phyloP scores from a whole-genome alignment of 1,140 invertebrate species.

The Druon quercuslanigerum region DNA sequence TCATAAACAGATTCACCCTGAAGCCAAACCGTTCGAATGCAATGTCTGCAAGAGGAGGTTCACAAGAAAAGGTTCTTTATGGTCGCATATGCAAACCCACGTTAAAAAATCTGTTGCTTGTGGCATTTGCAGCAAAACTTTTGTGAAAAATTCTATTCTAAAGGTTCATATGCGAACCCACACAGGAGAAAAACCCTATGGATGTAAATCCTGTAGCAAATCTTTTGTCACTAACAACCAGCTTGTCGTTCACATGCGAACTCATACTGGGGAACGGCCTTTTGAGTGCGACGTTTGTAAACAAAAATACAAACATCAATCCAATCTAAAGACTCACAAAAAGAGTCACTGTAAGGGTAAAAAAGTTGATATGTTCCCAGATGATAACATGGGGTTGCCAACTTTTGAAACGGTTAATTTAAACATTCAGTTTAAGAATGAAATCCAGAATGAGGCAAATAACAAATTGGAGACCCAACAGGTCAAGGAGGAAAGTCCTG shows the following conservation, averaged over 20 bases:
- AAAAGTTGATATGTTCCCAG: too few relatives aligned
- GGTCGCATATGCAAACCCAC: slow-evolving; percentile 79
- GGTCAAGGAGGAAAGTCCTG: too few relatives aligned
- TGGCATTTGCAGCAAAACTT: slow-evolving; percentile 70
- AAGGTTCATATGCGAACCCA: too few relatives aligned
- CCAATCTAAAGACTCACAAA: slow-evolving; percentile 69
- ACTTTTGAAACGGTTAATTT: too few relatives aligned
- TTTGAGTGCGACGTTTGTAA: slow-evolving; percentile 75
- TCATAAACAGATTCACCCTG: too few relatives aligned
- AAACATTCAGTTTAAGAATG: too few relatives aligned
- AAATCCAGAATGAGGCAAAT: too few relatives aligned
- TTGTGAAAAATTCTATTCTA: too few relatives aligned
- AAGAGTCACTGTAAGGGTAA: slow-evolving; percentile 42
- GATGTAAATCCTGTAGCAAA: slow-evolving; percentile 79
- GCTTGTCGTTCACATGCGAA: slow-evolving; percentile 68
- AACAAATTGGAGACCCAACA: too few relatives aligned
- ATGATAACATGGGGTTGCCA: too few relatives aligned
- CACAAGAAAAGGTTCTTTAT: slow-evolving; percentile 70
- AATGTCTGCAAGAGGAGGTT: too few relatives aligned
- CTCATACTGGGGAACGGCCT: slow-evolving; percentile 71
- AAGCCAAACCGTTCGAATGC: too few relatives aligned
- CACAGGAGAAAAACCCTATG: slow-evolving; percentile 66
- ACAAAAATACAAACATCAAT: slow-evolving; percentile 77
- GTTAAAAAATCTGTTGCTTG: slow-evolving; percentile 80
- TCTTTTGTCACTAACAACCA: slow-evolving; percentile 83